Evolutionary conservation across 64 coral and sea anemone genomes (phyloP).

Genomic region (Dendrophyllia cribrosa): DNA sequence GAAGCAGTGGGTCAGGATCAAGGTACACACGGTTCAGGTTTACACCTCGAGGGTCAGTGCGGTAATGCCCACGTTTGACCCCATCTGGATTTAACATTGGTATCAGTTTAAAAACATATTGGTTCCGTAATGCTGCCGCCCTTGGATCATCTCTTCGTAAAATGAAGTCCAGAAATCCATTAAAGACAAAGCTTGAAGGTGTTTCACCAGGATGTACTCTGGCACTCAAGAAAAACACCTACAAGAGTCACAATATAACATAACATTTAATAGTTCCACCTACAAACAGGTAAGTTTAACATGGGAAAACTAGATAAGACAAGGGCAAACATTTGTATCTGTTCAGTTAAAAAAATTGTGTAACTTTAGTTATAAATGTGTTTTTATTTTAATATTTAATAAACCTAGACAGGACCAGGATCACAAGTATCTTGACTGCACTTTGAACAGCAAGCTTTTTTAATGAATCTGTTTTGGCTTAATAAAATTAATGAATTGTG

Average conservation of each 20-base stretch:
- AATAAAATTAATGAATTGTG: too few species aligned
- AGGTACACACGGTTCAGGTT: constrained; percentile 96
- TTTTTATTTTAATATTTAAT: too few species aligned
- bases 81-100: constrained; percentile 98
- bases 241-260: constrained; percentile 3
- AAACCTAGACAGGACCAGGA: too few species aligned
- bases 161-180: constrained; percentile 97
- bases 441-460: too few species aligned
- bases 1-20: constrained; percentile 78
- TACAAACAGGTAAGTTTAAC: too few species aligned
- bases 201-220: constrained; percentile 98
- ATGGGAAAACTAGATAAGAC: too few species aligned
- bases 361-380: too few species aligned
- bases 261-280: neutral
- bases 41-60: constrained; percentile 84
- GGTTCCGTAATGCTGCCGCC: constrained; percentile 65
- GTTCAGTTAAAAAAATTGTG: too few species aligned
- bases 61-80: constrained; percentile 95
- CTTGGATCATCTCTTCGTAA: constrained; percentile 84
- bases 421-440: too few species aligned
- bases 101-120: constrained; percentile 95
- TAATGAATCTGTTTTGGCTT: too few species aligned
- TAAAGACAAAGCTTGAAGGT: constrained; percentile 98
- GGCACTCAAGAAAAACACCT: constrained; percentile 97
- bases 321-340: too few species aligned